Evolutionary conservation across 2,797 vertebrate species (phyloP), one percentile per base, ranked within the genome.

Genomic region (Premnoplex brunnescens): DNA sequence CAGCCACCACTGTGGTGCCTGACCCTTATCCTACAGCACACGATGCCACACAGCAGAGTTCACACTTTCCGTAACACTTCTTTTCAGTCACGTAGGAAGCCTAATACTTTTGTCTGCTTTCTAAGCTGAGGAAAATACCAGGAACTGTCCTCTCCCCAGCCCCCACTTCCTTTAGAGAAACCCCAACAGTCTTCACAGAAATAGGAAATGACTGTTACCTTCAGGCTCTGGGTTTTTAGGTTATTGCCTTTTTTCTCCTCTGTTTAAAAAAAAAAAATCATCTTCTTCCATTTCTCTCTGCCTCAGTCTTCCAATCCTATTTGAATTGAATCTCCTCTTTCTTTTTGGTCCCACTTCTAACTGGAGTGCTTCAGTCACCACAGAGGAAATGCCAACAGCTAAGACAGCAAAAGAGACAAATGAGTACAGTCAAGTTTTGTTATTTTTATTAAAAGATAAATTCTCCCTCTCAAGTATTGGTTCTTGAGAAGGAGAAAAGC

Each of bases 81-180:
- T 69, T 54, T 80, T 76, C 44, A 27, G 69, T 79, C 80, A 85
- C 4, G 1, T 48, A 88, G 63, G 73, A 84, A 94, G 79, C 34
- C 37, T 49, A 39, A 39, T 60, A 79, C 39, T 90, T 48, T 54
- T 75, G n/a, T 76, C 73, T 87, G 71, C 91, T 88, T 88, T 95
- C 94, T 93, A 88, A 71, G 78, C 88, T 26, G 77, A 95, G 95
- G 95, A 95, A 95, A 94, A 95, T 91, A 95, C 94, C 77, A 79
- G 91, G 74, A 96, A 92, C 89, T 74, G 80, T 88, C 82, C 43
- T 90, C 30, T 89, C 85, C 39, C 84, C 81, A 89, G 10, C 80
- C 55, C 68, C 69, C 51, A 13, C 44, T 92, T 95, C 91, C 88
- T 89, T 82, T 82, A 94, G 60, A 94, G 60, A 95, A 96, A 93